A percentile compares a stretch with the other conserved stretches of the same genome.
These are phyloP conservation scores for Paratrypauchen microcephalus DNA, from an alignment of 2,797 vertebrate species.

Conservation along the genomic window DNA sequence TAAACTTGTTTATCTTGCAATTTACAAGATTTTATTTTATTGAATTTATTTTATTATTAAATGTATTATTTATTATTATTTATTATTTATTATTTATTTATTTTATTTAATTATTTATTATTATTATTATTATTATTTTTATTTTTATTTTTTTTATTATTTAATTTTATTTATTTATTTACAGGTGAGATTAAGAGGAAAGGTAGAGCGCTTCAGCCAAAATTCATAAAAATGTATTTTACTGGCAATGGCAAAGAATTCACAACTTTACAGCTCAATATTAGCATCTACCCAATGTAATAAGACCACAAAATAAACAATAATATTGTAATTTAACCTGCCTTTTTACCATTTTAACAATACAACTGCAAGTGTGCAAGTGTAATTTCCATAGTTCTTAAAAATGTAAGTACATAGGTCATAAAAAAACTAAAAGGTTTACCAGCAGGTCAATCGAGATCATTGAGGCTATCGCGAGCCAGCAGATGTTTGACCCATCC, in stretches of 20 bases:
- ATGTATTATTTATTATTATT: no score
- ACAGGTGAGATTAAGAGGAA: no score
- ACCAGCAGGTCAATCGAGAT: conserved; percentile 57
- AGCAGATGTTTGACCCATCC: conserved; percentile 75
- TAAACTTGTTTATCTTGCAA: no score
- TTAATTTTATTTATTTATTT: no score
- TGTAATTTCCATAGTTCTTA: neutral
- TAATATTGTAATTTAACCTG: neutral
- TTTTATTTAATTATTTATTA: no score
- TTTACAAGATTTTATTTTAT: no score
- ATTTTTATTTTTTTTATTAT: no score
- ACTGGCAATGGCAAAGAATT: neutral
- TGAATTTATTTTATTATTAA: no score
- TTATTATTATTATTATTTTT: no score
- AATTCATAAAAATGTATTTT: neutral
- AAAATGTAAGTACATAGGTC: conserved; percentile 14
- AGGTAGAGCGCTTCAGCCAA: no score
- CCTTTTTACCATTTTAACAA: neutral
- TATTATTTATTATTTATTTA: no score
- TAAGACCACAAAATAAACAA: neutral
- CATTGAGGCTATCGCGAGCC: conserved; percentile 51
- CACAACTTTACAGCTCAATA: neutral
- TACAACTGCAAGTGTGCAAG: no score
- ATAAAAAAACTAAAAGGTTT: conserved; percentile 47
- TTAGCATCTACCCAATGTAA: neutral